These are phyloP conservation scores for Mactromeris polynyma DNA, from an alignment of 2,888 invertebrate species.

Conservation along the genomic window DNA sequence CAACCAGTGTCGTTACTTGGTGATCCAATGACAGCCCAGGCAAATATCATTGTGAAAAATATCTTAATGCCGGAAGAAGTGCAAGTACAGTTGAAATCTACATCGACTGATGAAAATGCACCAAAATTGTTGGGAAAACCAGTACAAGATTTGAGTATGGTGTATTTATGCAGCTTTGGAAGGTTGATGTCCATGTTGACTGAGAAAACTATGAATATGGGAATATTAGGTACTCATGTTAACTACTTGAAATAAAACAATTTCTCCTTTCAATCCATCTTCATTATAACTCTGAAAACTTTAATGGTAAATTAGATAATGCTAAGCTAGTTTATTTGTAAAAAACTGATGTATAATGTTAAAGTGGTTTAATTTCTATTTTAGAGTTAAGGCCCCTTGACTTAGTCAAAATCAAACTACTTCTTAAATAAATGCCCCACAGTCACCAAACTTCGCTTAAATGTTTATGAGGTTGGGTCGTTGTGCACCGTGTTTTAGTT, in stretches of 20 bases:
- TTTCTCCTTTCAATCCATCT: neutral
- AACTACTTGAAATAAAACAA: neutral
- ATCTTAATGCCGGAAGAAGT: slow-evolving; percentile 76
- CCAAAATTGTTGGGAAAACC: slow-evolving; percentile 57
- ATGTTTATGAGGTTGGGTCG: no score
- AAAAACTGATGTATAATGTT: no score
- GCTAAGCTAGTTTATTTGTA: no score
- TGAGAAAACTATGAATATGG: slow-evolving; percentile 54
- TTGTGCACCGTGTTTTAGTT: no score
- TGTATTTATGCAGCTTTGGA: slow-evolving; percentile 79
- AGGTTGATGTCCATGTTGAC: slow-evolving; percentile 76
- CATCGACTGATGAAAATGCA: slow-evolving; percentile 25
- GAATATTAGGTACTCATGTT: slow-evolving; percentile 49
- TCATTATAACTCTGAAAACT: neutral
- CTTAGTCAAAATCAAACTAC: no score
- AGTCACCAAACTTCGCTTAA: no score
- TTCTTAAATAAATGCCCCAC: no score
- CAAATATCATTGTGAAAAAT: slow-evolving; percentile 87
- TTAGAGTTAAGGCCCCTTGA: no score
- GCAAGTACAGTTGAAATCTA: slow-evolving; percentile 4
- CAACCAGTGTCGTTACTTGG: slow-evolving; percentile 86
- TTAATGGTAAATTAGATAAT: no score
- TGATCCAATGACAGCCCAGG: slow-evolving; percentile 84
- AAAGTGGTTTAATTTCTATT: no score
- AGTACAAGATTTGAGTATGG: slow-evolving; percentile 74